Conservation (phyloP, 2,888 invertebrate species). For the Xanthia icteritia region DNA sequence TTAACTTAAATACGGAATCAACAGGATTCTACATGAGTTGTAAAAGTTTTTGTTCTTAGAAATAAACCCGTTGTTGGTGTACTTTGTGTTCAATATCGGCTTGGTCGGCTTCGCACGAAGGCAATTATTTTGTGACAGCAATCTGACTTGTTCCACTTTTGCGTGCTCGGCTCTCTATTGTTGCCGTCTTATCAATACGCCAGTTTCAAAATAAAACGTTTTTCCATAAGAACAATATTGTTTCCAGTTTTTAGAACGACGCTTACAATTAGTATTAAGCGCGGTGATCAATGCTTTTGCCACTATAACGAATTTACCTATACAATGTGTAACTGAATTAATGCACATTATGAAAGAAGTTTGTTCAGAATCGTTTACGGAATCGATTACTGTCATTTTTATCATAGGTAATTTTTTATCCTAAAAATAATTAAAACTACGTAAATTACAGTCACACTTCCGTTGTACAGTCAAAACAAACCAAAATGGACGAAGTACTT, state of each 20-base stretch:
- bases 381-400: too few relatives aligned
- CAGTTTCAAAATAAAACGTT: slow-evolving; percentile 35
- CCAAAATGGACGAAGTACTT: too few relatives aligned
- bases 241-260: slow-evolving; percentile 15
- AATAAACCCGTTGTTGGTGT: slow-evolving; percentile 16
- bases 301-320: background rate
- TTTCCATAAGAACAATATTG: slow-evolving; percentile 29
- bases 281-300: background rate
- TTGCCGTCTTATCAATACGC: slow-evolving; percentile 52
- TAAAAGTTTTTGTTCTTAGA: slow-evolving; percentile 15
- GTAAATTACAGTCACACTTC: too few relatives aligned
- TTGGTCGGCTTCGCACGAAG: slow-evolving; percentile 36
- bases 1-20: background rate
- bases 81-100: slow-evolving; percentile 43
- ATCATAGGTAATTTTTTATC: too few relatives aligned
- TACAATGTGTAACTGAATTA: too few relatives aligned
- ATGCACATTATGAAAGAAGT: too few relatives aligned
- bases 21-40: background rate
- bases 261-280: background rate
- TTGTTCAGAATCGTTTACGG: too few relatives aligned
- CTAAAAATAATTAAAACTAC: too few relatives aligned
- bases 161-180: slow-evolving; percentile 34
- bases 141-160: slow-evolving; percentile 55
- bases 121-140: slow-evolving; percentile 60
- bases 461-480: too few relatives aligned